Evolutionary conservation across 2,888 invertebrate genomes (phyloP).

Genomic region (Bembecia ichneumoniformis): DNA sequence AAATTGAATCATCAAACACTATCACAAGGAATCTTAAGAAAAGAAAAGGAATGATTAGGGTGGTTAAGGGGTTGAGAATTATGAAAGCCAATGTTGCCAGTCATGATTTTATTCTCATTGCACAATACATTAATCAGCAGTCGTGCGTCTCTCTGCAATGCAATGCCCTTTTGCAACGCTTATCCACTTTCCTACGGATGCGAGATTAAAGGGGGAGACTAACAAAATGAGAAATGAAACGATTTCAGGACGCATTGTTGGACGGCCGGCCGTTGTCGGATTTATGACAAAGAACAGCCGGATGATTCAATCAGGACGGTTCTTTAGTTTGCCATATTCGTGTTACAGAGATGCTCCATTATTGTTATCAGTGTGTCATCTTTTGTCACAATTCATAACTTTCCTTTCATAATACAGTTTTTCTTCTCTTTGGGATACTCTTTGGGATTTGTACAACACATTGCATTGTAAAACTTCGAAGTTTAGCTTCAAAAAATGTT

Average conservation of each 20-base stretch:
- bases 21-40: no score
- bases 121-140: constrained; percentile 68
- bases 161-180: constrained; percentile 67
- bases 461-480: no score
- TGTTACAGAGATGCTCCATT: constrained; percentile 49
- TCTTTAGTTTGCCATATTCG: constrained; percentile 71
- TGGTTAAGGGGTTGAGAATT: no score
- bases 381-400: constrained; percentile 37
- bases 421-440: constrained; percentile 7
- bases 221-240: constrained; percentile 73
- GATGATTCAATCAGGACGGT: constrained; percentile 70
- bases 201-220: constrained; percentile 69
- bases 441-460: background rate
- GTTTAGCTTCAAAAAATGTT: no score
- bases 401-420: constrained; percentile 7
- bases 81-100: no score
- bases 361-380: constrained; percentile 52
- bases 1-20: no score
- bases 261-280: constrained; percentile 66
- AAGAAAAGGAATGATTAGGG: no score
- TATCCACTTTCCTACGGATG: constrained; percentile 71
- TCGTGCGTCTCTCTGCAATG: constrained; percentile 46
- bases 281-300: constrained; percentile 71
- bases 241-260: constrained; percentile 71
- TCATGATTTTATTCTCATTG: constrained; percentile 7